Evolutionary conservation across 2,113 vertebrate species (phyloP).

Genomic region (Gymnarchus niloticus): DNA sequence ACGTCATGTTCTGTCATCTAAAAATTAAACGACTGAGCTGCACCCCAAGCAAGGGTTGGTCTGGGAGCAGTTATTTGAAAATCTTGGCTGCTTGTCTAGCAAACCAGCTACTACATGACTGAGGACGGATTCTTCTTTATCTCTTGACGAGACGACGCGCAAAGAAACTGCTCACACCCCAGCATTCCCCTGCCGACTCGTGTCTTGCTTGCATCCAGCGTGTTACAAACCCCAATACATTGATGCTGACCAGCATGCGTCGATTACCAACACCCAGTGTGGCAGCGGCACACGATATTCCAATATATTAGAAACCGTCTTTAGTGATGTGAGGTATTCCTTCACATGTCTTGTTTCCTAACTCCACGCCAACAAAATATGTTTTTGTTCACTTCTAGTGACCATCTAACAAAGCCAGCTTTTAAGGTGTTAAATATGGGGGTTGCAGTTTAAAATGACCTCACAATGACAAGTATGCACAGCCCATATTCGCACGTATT

Average conservation of each 20-base stretch:
- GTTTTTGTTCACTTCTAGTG: too few relatives aligned
- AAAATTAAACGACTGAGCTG: background rate
- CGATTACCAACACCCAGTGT: background rate
- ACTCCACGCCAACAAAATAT: background rate
- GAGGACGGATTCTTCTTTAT: background rate
- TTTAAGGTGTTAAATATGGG: background rate
- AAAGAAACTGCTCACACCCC: background rate
- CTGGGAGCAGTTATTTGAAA: background rate
- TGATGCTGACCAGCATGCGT: background rate
- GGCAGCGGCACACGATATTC: background rate
- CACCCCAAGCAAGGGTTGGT: background rate
- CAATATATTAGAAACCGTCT: background rate
- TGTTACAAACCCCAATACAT: background rate
- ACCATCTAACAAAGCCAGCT: background rate
- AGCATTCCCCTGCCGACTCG: background rate
- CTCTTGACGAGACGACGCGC: background rate
- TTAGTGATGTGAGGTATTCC: background rate
- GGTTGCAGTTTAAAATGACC: background rate
- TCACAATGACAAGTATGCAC: background rate
- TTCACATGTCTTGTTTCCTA: background rate
- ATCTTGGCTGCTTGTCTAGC: background rate
- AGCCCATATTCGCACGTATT: background rate
- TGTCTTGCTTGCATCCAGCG: background rate
- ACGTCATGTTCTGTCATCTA: background rate
- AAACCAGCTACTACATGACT: constrained; percentile 1